These are phyloP conservation scores for Mustela nigripes DNA, from an alignment of 2,113 vertebrate species.

Conservation along the genomic window DNA sequence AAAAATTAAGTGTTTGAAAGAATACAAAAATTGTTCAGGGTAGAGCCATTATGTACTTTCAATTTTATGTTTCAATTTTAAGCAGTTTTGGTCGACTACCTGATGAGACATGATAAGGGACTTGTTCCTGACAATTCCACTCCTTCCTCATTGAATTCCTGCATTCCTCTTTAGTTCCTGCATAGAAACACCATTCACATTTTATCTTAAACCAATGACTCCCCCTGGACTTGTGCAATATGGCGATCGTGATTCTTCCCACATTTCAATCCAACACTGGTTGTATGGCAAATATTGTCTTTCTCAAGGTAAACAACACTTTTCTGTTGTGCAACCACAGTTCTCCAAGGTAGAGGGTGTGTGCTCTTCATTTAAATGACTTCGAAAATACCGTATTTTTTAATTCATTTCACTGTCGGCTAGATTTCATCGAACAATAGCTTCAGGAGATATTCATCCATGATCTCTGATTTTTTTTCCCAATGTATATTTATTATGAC, in stretches of 20 bases:
- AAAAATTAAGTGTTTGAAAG: slow-evolving; percentile 12
- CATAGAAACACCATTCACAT: background rate
- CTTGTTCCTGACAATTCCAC: background rate
- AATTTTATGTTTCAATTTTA: background rate
- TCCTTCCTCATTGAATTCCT: background rate
- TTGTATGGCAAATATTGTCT: slow-evolving; percentile 10
- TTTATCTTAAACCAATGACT: background rate
- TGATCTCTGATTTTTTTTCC: background rate
- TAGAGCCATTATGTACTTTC: background rate
- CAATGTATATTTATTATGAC: background rate
- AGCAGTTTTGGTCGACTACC: background rate
- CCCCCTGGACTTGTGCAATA: background rate
- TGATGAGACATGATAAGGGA: background rate
- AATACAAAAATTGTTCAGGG: background rate
- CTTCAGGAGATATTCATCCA: background rate
- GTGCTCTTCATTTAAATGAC: background rate
- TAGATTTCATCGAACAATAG: background rate
- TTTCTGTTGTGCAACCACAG: background rate
- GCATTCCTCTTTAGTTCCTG: background rate
- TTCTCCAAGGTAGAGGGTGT: background rate
- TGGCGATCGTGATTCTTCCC: background rate
- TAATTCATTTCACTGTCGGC: background rate
- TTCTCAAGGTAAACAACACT: background rate
- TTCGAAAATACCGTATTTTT: slow-evolving; percentile 17
- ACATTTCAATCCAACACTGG: background rate